These are phyloP conservation scores for Agonopterix arenella DNA, from an alignment of 2,888 invertebrate species.

Conservation along the genomic window DNA sequence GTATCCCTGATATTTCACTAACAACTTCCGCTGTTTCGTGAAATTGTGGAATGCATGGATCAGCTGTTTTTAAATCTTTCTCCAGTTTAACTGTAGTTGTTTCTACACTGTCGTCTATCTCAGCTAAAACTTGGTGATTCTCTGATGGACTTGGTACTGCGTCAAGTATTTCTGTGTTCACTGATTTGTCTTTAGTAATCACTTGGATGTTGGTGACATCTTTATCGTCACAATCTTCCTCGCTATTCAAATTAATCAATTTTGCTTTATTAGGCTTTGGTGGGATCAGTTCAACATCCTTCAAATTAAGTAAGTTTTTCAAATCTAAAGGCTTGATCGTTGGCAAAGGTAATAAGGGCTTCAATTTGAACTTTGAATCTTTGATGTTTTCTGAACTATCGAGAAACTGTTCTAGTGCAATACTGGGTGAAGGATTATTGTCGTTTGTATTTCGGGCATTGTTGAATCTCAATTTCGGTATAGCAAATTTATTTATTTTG, in stretches of 20 bases:
- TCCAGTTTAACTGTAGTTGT: not conserved
- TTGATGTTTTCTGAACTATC: no score
- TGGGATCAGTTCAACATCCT: constrained; percentile 35
- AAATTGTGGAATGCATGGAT: no score
- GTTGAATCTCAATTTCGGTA: no score
- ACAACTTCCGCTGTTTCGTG: no score
- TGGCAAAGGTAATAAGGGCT: no score
- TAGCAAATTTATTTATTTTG: no score
- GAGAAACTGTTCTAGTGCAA: no score
- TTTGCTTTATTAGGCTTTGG: constrained; percentile 6
- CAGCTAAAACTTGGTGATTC: not conserved
- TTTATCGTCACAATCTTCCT: not conserved
- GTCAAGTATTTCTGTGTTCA: constrained; percentile 20
- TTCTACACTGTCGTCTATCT: not conserved
- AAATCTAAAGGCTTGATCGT: constrained; percentile 17
- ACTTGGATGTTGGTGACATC: not conserved
- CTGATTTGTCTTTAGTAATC: not conserved
- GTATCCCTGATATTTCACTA: no score
- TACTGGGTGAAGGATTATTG: no score
- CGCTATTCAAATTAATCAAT: not conserved
- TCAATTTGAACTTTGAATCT: no score
- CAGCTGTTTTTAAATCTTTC: no score
- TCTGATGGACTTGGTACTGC: constrained; percentile 17
- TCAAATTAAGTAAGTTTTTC: constrained; percentile 38
- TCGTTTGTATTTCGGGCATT: no score